Evolutionary conservation across 2,113 vertebrate genomes (phyloP).

Genomic region (Leucopsar rothschildi): DNA sequence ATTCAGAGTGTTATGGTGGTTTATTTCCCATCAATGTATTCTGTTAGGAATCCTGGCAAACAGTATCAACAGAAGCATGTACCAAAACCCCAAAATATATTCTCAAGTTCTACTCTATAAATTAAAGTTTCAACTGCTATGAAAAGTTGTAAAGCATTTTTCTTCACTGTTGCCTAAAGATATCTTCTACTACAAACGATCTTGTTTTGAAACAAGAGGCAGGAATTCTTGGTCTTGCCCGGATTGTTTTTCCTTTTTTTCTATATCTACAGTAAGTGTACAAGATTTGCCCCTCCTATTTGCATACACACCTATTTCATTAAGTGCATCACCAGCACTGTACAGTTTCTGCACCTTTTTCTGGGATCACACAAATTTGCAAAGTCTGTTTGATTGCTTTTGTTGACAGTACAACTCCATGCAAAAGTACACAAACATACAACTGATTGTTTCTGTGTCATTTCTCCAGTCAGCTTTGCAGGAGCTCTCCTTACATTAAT

Average conservation of each 20-base stretch:
- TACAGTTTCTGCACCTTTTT: neutral
- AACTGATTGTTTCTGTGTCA: neutral
- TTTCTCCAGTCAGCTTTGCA: neutral
- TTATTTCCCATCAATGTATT: neutral
- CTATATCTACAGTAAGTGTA: neutral
- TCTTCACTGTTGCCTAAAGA: neutral
- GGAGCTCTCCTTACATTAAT: neutral
- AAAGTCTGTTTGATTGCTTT: neutral
- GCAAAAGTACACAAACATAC: neutral
- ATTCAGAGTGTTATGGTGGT: neutral
- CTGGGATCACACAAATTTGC: neutral
- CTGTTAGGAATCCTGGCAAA: neutral
- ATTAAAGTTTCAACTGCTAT: neutral
- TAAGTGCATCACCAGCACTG: neutral
- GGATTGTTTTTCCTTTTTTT: neutral
- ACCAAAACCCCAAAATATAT: neutral
- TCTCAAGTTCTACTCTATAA: neutral
- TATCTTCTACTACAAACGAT: neutral
- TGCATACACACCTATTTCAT: neutral
- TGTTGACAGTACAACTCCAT: neutral
- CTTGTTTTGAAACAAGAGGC: neutral
- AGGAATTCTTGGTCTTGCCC: neutral
- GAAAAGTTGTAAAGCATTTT: neutral
- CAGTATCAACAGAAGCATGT: fast-evolving
- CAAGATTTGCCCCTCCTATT: neutral